Base-by-base conservation (phyloP, 2,797 vertebrate genomes). In the Dermochelys coriacea region DNA sequence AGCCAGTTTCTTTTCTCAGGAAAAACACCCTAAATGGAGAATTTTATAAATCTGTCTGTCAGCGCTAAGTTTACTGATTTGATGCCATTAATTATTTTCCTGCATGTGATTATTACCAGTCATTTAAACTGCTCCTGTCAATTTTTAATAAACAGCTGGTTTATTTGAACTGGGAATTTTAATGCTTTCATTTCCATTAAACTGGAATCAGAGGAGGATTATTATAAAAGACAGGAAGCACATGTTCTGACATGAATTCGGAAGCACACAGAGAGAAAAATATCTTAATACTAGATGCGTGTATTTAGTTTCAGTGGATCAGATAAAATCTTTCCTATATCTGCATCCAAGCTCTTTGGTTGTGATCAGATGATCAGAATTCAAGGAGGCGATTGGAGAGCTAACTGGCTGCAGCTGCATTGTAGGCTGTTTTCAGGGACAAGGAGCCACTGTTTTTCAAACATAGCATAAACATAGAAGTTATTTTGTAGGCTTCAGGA, bases 321-420 rank as follows among this genome's bases (percentile, higher is more conserved):
- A 96, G 68, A 41, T 71, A 95, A 96, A 91, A 98, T 98, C 98
- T 98, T 98, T 98, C 98, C 98, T 98, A 97, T 98, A 91, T 98
- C 98, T 98, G 98, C 98, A 98, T 98, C 98, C 98, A 97, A 98
- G 98, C 98, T 98, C 97, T 98, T 98, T 97, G 97, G 97, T 97
- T 94, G 95, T 97, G 98, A 99, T 99, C 99, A 99, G 99, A 99
- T 99, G 99, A 99, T 98, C 97, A 96, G 97, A 98, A 97, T 98
- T 98, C 98, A 98, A 98, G 98, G 98, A 99, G 98, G 97, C 88
- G 98, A 99, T 99, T 98, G 98, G 98, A 98, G 98, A 98, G 97
- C 82, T 96, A 98, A 98, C 98, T 98, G 98, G 98, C 98, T 98
- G 98, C 99, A 99, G 99, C 99, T 99, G 99, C 98, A 98, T 98